phyloP scores from a whole-genome alignment of 2,888 invertebrate species.

The Hirtodrosophila alboralis region DNA sequence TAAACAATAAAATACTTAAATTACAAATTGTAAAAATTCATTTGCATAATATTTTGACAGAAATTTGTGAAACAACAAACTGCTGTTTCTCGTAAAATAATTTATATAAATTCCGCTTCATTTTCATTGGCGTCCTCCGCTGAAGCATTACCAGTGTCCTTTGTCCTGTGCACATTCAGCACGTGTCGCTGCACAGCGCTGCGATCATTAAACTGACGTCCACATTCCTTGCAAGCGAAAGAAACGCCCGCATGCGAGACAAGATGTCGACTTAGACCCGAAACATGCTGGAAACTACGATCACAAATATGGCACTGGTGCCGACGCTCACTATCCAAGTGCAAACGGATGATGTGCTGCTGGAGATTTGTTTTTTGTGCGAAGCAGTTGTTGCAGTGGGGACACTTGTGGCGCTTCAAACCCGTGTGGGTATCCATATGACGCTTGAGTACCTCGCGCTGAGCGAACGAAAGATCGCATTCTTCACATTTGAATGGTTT shows the following conservation, averaged over 20 bases:
- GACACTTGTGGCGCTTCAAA: conserved; percentile 88
- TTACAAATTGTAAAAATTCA: background rate
- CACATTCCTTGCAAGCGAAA: conserved; percentile 88
- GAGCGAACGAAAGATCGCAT: conserved; percentile 88
- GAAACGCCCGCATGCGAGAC: conserved; percentile 87
- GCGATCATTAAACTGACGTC: conserved; percentile 88
- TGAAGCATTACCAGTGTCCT: conserved; percentile 23
- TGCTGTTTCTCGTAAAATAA: background rate
- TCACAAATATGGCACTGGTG: conserved; percentile 89
- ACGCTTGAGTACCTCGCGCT: conserved; percentile 88
- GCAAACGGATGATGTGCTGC: conserved; percentile 86
- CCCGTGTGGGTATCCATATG: conserved; percentile 87
- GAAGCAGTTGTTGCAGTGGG: conserved; percentile 88
- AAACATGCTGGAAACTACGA: conserved; percentile 85
- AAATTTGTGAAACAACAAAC: background rate
- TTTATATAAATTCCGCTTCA: conserved; percentile 28
- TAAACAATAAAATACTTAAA: conserved; percentile 12
- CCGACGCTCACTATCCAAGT: conserved; percentile 86
- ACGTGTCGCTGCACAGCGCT: conserved; percentile 89
- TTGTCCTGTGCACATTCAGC: conserved; percentile 74
- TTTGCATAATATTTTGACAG: no score
- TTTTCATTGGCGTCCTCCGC: conserved; percentile 35
- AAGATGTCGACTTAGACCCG: conserved; percentile 89
- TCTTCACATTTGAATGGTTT: conserved; percentile 85
- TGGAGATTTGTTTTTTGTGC: conserved; percentile 89